Conservation (phyloP, 2,113 vertebrate species). For the Paradisaea rubra region DNA sequence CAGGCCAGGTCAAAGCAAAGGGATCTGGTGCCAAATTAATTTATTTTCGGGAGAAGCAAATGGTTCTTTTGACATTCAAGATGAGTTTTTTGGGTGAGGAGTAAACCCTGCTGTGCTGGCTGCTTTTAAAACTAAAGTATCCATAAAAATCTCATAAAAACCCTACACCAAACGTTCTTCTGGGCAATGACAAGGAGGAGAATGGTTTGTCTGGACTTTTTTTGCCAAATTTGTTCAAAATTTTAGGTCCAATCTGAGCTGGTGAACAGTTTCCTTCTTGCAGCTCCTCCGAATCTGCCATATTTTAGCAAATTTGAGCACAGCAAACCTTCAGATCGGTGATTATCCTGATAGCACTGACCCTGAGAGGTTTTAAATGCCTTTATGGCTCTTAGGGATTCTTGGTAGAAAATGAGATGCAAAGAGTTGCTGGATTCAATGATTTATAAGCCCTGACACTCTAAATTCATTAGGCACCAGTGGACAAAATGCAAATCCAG, state of each 20-base stretch:
- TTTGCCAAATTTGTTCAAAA: background rate
- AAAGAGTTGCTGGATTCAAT: background rate
- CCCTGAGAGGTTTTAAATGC: background rate
- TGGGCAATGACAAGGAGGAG: background rate
- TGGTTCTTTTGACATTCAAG: background rate
- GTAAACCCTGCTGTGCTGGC: background rate
- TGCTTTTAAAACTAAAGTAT: background rate
- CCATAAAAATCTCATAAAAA: background rate
- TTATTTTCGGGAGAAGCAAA: background rate
- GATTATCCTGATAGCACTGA: accelerated
- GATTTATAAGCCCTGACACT: slow-evolving; percentile 19
- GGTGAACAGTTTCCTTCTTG: background rate
- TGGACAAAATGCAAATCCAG: slow-evolving; percentile 32
- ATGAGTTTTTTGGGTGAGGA: background rate
- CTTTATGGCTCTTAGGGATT: background rate
- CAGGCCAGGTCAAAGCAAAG: background rate
- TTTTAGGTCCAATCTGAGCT: background rate
- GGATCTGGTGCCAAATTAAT: background rate
- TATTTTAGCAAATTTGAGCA: background rate
- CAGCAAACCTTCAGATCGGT: background rate
- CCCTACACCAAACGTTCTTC: background rate
- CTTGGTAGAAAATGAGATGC: background rate
- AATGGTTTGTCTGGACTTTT: background rate
- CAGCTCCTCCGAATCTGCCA: background rate
- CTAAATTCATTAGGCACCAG: slow-evolving; percentile 14